These are phyloP conservation scores for Anas platyrhynchos DNA, from an alignment of 2,113 vertebrate genomes.

Conservation along the genomic window DNA sequence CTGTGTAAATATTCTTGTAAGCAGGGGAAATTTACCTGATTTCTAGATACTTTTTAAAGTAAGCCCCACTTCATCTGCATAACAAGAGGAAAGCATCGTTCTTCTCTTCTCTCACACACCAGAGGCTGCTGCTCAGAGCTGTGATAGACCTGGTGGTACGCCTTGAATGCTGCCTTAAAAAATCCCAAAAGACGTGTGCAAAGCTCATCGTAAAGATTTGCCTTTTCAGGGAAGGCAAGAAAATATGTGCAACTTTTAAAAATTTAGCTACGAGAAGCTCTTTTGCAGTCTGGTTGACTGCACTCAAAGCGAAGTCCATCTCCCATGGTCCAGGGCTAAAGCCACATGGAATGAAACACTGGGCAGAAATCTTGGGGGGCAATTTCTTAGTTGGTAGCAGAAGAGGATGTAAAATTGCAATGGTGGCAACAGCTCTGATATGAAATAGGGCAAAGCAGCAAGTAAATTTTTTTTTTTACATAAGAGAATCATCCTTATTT, in stretches of 20 bases:
- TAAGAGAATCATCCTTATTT: not conserved
- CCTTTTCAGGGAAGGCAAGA: not conserved
- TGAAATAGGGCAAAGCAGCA: not conserved
- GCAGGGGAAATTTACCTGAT: not conserved
- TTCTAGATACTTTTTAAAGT: not conserved
- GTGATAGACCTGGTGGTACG: accelerated
- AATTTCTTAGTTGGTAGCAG: accelerated
- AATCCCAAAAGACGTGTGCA: accelerated
- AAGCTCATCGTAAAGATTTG: not conserved
- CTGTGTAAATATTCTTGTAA: not conserved
- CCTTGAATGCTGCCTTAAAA: not conserved
- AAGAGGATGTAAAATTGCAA: not conserved
- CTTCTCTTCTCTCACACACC: not conserved
- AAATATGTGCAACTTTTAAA: not conserved
- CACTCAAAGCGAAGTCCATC: accelerated
- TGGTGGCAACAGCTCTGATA: not conserved
- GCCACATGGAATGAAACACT: accelerated
- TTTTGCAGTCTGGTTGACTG: accelerated
- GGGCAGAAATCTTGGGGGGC: not conserved
- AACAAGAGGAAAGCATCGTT: not conserved
- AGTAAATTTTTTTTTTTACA: not conserved
- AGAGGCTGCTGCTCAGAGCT: not conserved
- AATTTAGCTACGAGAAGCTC: not conserved
- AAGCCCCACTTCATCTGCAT: not conserved
- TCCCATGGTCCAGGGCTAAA: not conserved